Conservation (phyloP, 2,888 invertebrate species). For the Hydropsyche betteni region DNA sequence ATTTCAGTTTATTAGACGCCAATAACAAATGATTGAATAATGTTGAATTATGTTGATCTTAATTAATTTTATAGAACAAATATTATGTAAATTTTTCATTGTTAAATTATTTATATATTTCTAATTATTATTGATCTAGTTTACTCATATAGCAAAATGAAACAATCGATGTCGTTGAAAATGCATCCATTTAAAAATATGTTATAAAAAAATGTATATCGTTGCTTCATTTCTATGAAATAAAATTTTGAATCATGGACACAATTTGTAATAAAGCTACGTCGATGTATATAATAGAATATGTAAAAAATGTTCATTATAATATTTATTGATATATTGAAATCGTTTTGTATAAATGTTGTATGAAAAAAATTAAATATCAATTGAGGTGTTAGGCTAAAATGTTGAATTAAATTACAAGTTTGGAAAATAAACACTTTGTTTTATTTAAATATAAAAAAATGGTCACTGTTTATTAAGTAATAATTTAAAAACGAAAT, state of each 20-base stretch:
- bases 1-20: no score
- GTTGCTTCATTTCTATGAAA: background rate
- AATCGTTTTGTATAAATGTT: constrained; percentile 40
- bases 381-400: constrained; percentile 36
- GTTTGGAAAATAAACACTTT: constrained; percentile 18
- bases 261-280: constrained; percentile 18
- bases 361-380: constrained; percentile 31
- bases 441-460: background rate
- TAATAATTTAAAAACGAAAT: no score
- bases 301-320: constrained; percentile 35
- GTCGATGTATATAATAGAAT: constrained; percentile 38
- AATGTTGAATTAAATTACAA: constrained; percentile 35
- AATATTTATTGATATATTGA: constrained; percentile 30
- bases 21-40: no score
- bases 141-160: background rate
- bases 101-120: no score
- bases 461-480: no score
- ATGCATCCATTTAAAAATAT: no score
- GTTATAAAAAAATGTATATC: background rate
- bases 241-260: constrained; percentile 5
- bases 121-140: background rate
- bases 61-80: no score
- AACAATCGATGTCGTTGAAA: background rate
- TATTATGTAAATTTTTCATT: no score
- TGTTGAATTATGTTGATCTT: no score